These are phyloP conservation scores for Nyctalus aviator DNA, from an alignment of 2,797 vertebrate species.

Conservation along the genomic window DNA sequence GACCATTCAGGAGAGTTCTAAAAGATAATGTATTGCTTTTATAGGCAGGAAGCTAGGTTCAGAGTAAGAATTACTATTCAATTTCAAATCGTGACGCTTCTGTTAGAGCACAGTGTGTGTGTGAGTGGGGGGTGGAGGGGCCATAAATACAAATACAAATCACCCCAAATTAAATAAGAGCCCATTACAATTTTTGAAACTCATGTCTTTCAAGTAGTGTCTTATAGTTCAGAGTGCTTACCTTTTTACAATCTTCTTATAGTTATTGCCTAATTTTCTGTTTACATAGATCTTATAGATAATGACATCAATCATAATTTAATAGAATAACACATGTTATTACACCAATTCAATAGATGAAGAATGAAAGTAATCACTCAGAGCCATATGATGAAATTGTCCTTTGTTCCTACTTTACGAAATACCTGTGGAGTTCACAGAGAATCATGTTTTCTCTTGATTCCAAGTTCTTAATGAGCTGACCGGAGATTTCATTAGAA, in stretches of 20 bases:
- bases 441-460: background rate
- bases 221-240: background rate
- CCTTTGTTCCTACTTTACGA: background rate
- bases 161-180: background rate
- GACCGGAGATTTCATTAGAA: background rate
- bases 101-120: background rate
- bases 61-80: background rate
- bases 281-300: background rate
- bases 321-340: background rate
- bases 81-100: background rate
- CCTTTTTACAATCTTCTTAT: slow-evolving; percentile 9
- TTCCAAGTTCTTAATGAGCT: background rate
- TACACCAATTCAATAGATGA: background rate
- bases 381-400: background rate
- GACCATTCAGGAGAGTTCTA: slow-evolving; percentile 80
- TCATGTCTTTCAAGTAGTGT: background rate
- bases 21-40: background rate
- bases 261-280: background rate
- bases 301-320: background rate
- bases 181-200: background rate
- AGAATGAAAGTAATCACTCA: background rate
- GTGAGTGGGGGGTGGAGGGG: background rate
- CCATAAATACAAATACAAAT: background rate
- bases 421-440: background rate
- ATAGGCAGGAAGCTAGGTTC: background rate